Base-by-base conservation (phyloP, 2,888 invertebrate genomes). In the Mythimna impura region DNA sequence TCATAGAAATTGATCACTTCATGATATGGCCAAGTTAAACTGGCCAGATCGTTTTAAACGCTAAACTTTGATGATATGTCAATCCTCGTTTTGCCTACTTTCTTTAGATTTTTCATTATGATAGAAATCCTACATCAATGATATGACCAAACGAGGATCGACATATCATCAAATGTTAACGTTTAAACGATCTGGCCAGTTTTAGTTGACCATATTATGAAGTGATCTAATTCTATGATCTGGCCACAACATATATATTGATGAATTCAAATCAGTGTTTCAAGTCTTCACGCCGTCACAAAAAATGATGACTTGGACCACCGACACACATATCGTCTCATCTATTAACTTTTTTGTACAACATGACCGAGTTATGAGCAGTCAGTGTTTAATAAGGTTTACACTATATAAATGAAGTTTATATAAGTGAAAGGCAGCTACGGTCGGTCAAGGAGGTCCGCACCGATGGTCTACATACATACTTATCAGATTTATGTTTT, bases 361-460 rank as follows among this genome's bases (percentile, higher is more conserved):
- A 57, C 54, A 14, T 52, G 66, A 75, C 72, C 76, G 63, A 75
- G 67, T 79, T 77, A 64, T 34, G 30, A 30, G 10, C 17, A 14
- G 60, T 10, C 65, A 66, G 20, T 73, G 60, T 76, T 72, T 78
- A 67, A 71, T 81, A 57, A 62, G 75, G 75, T 71, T 82, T 68
- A 84, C 69, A 66, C 70, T 79, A 62, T 61, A 74, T 73, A 86
- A 79, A 85, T 85, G 36, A 66, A 71, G 75, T 71, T 67, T 85
- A 58, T 63, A 86, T 85, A 90, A 92, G 94, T 94, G 94, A 94
- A 94, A 94, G 94, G 94, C 89, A 86, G 79, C 78, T 70, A 78
- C 83, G 71, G 80, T 86, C 88, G 95, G 95, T 94, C 95, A 95
- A 95, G 95, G 95, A 91, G 91, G 89, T 88, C 94, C 82, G 83